Conservation (phyloP, 2,888 invertebrate species). For the Teleogryllus oceanicus region DNA sequence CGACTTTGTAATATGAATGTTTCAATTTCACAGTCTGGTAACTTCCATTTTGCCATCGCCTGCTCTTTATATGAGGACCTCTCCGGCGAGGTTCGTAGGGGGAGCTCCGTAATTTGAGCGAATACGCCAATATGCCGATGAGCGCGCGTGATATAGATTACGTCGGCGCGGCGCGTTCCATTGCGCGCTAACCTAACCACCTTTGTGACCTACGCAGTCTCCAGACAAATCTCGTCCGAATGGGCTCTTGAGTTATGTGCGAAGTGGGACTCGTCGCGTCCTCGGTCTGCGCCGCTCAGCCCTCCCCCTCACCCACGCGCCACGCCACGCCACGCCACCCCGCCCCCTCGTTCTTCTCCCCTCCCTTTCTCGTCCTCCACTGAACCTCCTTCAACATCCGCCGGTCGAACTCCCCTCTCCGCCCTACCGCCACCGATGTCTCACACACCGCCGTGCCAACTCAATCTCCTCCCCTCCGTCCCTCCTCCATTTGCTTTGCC, state of each 20-base stretch:
- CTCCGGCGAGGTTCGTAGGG: background rate
- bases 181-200: background rate
- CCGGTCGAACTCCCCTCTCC: too few species aligned
- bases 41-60: background rate
- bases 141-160: background rate
- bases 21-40: constrained; percentile 29
- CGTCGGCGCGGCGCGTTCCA: background rate
- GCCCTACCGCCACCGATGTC: too few species aligned
- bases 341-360: too few species aligned
- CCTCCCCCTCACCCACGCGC: background rate
- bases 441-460: too few species aligned
- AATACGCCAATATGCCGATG: constrained; percentile 1
- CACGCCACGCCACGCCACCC: too few species aligned
- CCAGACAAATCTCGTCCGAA: background rate
- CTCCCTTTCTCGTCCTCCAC: too few species aligned
- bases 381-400: too few species aligned
- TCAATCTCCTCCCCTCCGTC: too few species aligned
- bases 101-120: background rate
- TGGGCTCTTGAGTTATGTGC: constrained; percentile 3
- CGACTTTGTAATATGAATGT: constrained; percentile 22
- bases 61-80: background rate
- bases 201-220: background rate
- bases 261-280: background rate
- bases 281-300: background rate
- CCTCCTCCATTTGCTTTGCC: too few species aligned